These are phyloP conservation scores for Leucoraja erinaceus DNA, from an alignment of 2,113 vertebrate species.

Conservation along the genomic window DNA sequence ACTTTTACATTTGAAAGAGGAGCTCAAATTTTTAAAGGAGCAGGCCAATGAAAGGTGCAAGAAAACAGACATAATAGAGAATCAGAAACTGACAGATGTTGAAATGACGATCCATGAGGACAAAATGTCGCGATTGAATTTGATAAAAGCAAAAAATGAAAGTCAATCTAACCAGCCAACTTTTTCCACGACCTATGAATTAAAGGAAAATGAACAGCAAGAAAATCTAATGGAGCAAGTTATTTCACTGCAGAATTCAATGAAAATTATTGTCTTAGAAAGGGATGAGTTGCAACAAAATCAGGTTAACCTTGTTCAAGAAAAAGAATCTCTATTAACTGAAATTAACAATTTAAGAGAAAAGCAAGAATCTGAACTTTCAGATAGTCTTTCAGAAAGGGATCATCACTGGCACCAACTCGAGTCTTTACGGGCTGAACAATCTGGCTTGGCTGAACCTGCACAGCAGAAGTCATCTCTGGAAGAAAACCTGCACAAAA, in stretches of 20 bases:
- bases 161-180: conserved; percentile 42
- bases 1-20: conserved; percentile 60
- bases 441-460: conserved; percentile 60
- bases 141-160: conserved; percentile 18
- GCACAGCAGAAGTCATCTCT: conserved; percentile 41
- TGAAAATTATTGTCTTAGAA: conserved; percentile 45
- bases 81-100: conserved; percentile 14
- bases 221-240: conserved; percentile 49
- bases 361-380: conserved; percentile 49
- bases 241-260: conserved; percentile 48
- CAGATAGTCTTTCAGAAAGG: conserved; percentile 48
- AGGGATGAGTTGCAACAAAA: conserved; percentile 45
- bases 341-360: conserved; percentile 45
- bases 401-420: conserved; percentile 62
- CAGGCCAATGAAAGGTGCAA: conserved; percentile 53
- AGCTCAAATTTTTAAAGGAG: conserved; percentile 57
- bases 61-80: conserved; percentile 52
- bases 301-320: conserved; percentile 45
- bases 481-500: conserved; percentile 41
- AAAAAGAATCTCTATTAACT: conserved; percentile 45
- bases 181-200: conserved; percentile 40
- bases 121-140: neutral
- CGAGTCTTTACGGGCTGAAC: conserved; percentile 56
- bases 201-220: conserved; percentile 49
- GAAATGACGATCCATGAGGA: neutral